Conservation (phyloP, 1,140 invertebrate species). For the Tetranychus cinnabarinus region DNA sequence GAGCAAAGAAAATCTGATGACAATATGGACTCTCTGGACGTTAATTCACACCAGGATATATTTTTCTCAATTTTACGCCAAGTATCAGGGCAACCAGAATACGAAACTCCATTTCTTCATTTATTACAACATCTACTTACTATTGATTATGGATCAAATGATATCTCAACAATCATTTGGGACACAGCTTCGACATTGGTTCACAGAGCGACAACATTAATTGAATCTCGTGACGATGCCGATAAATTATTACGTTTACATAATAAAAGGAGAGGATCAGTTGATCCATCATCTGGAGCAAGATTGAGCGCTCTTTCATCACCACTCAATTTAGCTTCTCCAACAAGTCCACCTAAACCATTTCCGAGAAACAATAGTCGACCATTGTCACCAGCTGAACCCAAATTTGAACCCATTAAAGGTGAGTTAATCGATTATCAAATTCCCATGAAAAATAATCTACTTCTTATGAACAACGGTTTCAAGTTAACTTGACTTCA, state of each 20-base stretch:
- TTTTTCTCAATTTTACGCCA: slow-evolving; percentile 79
- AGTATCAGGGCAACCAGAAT: slow-evolving; percentile 29
- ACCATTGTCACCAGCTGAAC: not conserved
- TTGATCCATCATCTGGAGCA: not conserved
- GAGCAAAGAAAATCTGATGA: slow-evolving; percentile 75
- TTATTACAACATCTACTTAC: slow-evolving; percentile 72
- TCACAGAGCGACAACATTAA: slow-evolving; percentile 50
- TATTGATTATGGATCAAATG: slow-evolving; percentile 51
- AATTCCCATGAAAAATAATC: no score
- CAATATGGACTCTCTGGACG: slow-evolving; percentile 43
- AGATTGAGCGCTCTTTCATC: not conserved
- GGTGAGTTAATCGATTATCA: no score
- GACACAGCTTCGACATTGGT: slow-evolving; percentile 72
- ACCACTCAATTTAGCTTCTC: not conserved
- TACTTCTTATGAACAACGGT: no score
- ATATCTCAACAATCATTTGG: slow-evolving; percentile 45
- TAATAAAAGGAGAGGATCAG: not conserved
- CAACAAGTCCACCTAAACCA: not conserved
- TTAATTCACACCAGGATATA: slow-evolving; percentile 70
- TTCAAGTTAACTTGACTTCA: no score
- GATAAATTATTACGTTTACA: slow-evolving; percentile 38
- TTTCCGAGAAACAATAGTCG: not conserved
- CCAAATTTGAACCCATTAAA: no score
- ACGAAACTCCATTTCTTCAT: slow-evolving; percentile 70
- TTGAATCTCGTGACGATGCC: slow-evolving; percentile 61